phyloP scores from a whole-genome alignment of 2,888 invertebrate genomes.

The Seira musarum region DNA sequence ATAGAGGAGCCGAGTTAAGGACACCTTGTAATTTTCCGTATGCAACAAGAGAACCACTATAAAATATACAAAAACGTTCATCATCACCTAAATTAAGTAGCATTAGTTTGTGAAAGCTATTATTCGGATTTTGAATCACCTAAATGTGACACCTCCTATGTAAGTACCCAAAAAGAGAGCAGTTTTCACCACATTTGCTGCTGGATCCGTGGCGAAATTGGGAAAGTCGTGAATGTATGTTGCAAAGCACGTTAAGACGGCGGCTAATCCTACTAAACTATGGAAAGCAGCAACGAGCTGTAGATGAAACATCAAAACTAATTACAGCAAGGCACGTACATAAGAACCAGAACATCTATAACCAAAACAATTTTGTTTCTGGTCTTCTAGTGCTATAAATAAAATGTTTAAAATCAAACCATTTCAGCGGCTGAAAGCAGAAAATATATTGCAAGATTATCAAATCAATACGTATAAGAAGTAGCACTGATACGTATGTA shows the following conservation, averaged over 20 bases:
- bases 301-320: too few relatives aligned
- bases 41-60: conserved; percentile 88
- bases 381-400: too few relatives aligned
- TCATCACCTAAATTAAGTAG: neutral
- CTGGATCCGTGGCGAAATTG: conserved; percentile 85
- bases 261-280: conserved; percentile 72
- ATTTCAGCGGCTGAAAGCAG: too few relatives aligned
- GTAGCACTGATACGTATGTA: too few relatives aligned
- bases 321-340: too few relatives aligned
- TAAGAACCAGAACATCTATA: too few relatives aligned
- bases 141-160: conserved; percentile 64
- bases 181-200: conserved; percentile 85
- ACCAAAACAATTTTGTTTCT: too few relatives aligned
- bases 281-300: conserved; percentile 93
- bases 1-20: conserved; percentile 84
- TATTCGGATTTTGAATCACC: neutral
- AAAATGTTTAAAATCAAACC: too few relatives aligned
- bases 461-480: too few relatives aligned
- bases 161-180: conserved; percentile 81
- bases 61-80: conserved; percentile 15
- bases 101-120: neutral
- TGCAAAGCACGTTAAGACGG: conserved; percentile 82
- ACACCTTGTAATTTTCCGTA: conserved; percentile 90
- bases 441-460: too few relatives aligned
- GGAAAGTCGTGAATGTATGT: conserved; percentile 90